Base-by-base conservation (phyloP, 2,888 invertebrate genomes). In the Hemistola chrysoprasaria region DNA sequence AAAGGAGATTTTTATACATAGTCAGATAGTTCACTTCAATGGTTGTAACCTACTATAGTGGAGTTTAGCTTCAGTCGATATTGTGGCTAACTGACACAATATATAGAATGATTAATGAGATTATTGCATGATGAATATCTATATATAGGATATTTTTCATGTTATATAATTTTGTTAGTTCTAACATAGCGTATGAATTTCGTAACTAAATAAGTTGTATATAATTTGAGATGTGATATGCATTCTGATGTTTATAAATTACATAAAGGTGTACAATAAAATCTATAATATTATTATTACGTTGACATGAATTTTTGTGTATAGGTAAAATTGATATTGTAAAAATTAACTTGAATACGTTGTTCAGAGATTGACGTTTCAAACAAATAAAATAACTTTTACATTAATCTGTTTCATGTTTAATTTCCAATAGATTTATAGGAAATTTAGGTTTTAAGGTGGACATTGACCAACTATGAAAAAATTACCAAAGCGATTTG, bases 381-480 rank as follows among this genome's bases (percentile, higher is more conserved):
- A 78, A 78, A 84, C 78, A 76, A 74, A 86, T 83, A 84, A 85
- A 85, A 85, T 82, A 83, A 84, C 77, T 87, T 88, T 87, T 87
- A 84, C 84, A 86, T 50, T 51, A 47, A 35, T 47, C 16, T 49
- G 34, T 22, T 16, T 16, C 16, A 16, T 16, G 2, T 16, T 16
- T 16, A 16, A 4, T 2, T 2, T 16, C 4, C 16, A 2, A 4
- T 16, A 16, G 3, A 2, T 16, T 4, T 3, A 16, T 3, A 16
- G 16, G 16, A 16, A n/a, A n/a, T n/a, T n/a, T n/a, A n/a, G n/a
- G n/a, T n/a, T n/a, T n/a, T n/a, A n/a, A n/a, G n/a, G n/a, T n/a
- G n/a, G n/a, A n/a, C n/a, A n/a, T n/a, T n/a, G n/a, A n/a, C n/a
- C n/a, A n/a, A n/a, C n/a, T n/a, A n/a, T n/a, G n/a, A n/a, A n/a